phyloP scores from a whole-genome alignment of 2,888 invertebrate species.

The Eristalinus aeneus region DNA sequence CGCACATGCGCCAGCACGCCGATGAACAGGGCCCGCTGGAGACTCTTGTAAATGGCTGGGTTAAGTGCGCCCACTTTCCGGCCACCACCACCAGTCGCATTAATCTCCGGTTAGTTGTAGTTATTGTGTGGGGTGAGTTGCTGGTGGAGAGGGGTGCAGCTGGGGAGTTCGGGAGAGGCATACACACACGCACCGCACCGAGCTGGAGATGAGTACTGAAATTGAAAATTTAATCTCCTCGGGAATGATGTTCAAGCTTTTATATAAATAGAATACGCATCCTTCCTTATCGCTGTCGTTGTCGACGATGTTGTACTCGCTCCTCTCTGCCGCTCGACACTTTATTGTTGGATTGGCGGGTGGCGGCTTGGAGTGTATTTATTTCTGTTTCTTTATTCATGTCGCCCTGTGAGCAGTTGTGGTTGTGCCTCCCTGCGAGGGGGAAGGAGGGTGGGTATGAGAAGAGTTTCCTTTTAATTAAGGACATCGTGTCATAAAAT shows the following conservation, averaged over 20 bases:
- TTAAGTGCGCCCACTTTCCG: constrained; percentile 59
- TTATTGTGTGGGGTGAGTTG: not conserved
- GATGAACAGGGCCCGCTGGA: not conserved
- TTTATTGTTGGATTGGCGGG: not conserved
- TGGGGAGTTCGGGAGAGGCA: not conserved
- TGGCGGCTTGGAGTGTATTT: constrained; percentile 15
- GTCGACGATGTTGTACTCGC: not conserved
- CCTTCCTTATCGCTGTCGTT: constrained; percentile 9
- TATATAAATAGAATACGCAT: constrained; percentile 52
- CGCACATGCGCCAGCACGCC: not conserved
- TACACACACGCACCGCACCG: constrained; percentile 9
- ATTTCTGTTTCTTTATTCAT: constrained; percentile 30
- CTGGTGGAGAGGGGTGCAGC: not conserved
- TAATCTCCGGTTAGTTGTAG: constrained; percentile 63
- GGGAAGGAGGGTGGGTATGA: not conserved
- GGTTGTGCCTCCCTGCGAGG: not conserved
- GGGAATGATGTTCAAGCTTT: constrained; percentile 52
- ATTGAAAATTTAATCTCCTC: constrained; percentile 68
- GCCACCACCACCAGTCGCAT: constrained; percentile 34
- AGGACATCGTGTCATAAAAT: constrained; percentile 64
- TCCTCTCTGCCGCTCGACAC: not conserved
- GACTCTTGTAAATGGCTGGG: constrained; percentile 42
- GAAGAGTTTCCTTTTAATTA: constrained; percentile 60
- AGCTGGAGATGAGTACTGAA: constrained; percentile 22
- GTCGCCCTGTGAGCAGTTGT: not conserved